Conservation (phyloP, 2,888 invertebrate species). For the Meloe dianella region DNA sequence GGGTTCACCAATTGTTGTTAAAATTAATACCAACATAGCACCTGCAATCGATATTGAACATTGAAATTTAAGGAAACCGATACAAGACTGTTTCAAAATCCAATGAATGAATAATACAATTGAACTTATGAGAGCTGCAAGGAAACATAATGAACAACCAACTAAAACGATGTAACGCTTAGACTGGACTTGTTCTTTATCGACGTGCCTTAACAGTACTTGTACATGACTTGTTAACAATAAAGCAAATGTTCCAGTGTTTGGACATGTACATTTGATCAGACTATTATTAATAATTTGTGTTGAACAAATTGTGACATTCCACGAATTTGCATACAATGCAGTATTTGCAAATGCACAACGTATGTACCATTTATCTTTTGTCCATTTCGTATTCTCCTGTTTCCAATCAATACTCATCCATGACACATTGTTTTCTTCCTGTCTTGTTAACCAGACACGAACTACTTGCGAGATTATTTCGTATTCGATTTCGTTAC, state of each 20-base stretch:
- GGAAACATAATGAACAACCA: slow-evolving; percentile 63
- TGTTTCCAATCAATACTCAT: neutral
- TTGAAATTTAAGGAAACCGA: slow-evolving; percentile 72
- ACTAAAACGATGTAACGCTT: slow-evolving; percentile 59
- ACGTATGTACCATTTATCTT: slow-evolving; percentile 60
- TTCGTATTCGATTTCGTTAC: slow-evolving; percentile 71
- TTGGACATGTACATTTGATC: slow-evolving; percentile 68
- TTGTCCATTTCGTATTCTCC: slow-evolving; percentile 51
- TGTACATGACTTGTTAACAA: slow-evolving; percentile 63
- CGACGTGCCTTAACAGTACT: slow-evolving; percentile 53
- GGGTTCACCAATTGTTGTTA: slow-evolving; percentile 61
- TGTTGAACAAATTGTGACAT: slow-evolving; percentile 66
- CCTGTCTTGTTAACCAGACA: slow-evolving; percentile 47
- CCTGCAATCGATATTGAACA: slow-evolving; percentile 73
- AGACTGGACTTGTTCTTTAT: slow-evolving; percentile 37
- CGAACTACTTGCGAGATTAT: slow-evolving; percentile 67
- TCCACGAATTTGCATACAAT: slow-evolving; percentile 66
- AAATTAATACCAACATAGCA: slow-evolving; percentile 69
- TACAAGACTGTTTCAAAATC: slow-evolving; percentile 63
- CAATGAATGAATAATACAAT: slow-evolving; percentile 61
- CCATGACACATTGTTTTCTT: too few species aligned
- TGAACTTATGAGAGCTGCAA: slow-evolving; percentile 61
- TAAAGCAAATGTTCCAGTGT: slow-evolving; percentile 69
- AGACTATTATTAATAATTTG: slow-evolving; percentile 60
- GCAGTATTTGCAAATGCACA: slow-evolving; percentile 61